Percentiles rank a stretch among this genome's conserved stretches.
These are phyloP conservation scores for Craseonycteris thonglongyai DNA, from an alignment of 2,113 vertebrate species.

Conservation along the genomic window DNA sequence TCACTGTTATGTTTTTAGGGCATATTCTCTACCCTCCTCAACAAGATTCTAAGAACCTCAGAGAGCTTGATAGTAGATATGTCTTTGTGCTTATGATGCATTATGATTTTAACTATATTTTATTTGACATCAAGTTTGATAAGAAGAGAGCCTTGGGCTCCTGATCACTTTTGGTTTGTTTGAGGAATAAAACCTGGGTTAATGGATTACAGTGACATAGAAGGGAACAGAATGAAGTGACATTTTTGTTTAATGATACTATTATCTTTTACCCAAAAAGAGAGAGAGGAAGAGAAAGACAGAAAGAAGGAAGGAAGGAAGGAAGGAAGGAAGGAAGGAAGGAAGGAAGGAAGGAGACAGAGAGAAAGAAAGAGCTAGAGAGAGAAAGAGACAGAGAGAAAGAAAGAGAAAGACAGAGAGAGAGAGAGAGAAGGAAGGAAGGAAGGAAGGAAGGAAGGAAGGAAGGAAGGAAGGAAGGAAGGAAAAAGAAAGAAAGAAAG, in stretches of 20 bases:
- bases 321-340: not conserved
- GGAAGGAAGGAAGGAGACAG: not conserved
- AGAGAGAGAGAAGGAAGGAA: not conserved
- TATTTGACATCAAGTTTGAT: slow-evolving; percentile 18
- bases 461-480: not conserved
- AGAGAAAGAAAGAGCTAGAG: not conserved
- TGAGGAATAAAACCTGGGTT: not conserved
- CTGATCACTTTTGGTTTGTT: not conserved
- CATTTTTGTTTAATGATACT: not conserved
- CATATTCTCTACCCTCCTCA: not conserved
- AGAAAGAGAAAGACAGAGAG: not conserved
- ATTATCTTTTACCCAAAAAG: not conserved
- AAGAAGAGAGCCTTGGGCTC: not conserved
- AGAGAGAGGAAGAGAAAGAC: not conserved
- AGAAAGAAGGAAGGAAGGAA: not conserved
- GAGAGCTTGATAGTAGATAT: not conserved
- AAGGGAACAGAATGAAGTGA: not conserved
- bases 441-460: not conserved
- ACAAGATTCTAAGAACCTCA: not conserved
- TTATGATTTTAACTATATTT: not conserved
- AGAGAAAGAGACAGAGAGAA: not conserved
- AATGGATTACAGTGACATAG: not conserved
- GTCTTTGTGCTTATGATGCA: not conserved
- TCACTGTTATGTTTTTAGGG: not conserved
- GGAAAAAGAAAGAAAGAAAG: not conserved